Percentiles rank a stretch among this genome's conserved stretches.
These are phyloP conservation scores for Nasua narica DNA, from an alignment of 2,797 vertebrate species.

Conservation along the genomic window DNA sequence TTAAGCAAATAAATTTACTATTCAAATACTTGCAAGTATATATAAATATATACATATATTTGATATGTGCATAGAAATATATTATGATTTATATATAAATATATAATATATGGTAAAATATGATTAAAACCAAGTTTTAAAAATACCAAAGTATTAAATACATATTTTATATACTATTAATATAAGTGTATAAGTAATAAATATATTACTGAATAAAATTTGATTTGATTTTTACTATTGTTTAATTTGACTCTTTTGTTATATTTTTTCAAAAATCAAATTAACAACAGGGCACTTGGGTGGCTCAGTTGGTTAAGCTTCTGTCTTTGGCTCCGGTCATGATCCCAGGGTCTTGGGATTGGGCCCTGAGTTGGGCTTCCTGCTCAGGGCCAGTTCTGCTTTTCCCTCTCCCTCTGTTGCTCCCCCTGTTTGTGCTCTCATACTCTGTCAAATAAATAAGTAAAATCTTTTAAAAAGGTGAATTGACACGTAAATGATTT, in stretches of 20 bases:
- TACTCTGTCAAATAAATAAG: neutral
- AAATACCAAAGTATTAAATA: neutral
- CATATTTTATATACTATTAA: neutral
- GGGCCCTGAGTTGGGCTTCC: neutral
- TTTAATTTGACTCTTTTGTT: neutral
- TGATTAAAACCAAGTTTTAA: neutral
- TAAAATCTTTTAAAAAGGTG: neutral
- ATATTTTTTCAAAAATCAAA: neutral
- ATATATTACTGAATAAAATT: neutral
- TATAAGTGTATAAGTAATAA: neutral
- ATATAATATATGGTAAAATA: neutral
- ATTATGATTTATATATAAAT: neutral
- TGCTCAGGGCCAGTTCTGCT: neutral
- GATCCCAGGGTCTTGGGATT: neutral
- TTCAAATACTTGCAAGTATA: neutral
- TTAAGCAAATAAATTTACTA: neutral
- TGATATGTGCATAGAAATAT: neutral
- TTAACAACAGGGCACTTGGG: neutral
- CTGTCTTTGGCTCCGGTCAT: neutral
- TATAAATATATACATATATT: neutral
- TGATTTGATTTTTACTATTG: neutral
- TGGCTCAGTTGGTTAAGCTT: neutral
- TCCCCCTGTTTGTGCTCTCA: neutral
- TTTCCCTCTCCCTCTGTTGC: neutral
- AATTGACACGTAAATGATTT: neutral